These are phyloP conservation scores for Tetropium fuscum DNA, from an alignment of 2,888 invertebrate genomes.

Conservation along the genomic window DNA sequence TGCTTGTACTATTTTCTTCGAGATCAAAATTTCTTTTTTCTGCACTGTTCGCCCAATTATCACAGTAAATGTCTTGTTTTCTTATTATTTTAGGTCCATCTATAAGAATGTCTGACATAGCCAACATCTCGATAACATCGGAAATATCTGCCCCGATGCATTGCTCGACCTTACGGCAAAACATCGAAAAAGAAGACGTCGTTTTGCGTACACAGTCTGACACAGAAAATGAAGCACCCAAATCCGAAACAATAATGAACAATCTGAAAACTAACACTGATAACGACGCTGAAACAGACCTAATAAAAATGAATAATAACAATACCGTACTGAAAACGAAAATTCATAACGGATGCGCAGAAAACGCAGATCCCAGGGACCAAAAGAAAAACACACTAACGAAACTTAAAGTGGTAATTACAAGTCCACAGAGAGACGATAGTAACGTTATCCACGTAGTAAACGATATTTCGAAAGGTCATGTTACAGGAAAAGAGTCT, in stretches of 20 bases:
- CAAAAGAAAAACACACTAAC: constrained; percentile 11
- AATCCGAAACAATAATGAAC: constrained; percentile 7
- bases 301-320: constrained; percentile 14
- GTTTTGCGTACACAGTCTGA: neutral
- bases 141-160: neutral
- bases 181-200: no score
- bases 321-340: constrained; percentile 2
- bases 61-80: no score
- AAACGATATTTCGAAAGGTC: constrained; percentile 23
- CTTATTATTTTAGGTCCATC: constrained; percentile 30
- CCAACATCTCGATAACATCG: constrained; percentile 2
- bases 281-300: neutral
- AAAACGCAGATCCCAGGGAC: neutral
- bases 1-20: no score
- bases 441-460: neutral
- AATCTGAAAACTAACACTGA: constrained; percentile 19
- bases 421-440: constrained; percentile 4
- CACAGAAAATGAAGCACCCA: neutral
- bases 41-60: no score
- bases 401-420: constrained; percentile 24
- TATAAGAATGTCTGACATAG: constrained; percentile 33
- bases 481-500: constrained; percentile 5
- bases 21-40: no score
- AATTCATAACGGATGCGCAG: constrained; percentile 7
- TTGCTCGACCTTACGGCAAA: neutral